phyloP scores from a whole-genome alignment of 1,140 invertebrate genomes.

The Macrotrachela quadricornifera region DNA sequence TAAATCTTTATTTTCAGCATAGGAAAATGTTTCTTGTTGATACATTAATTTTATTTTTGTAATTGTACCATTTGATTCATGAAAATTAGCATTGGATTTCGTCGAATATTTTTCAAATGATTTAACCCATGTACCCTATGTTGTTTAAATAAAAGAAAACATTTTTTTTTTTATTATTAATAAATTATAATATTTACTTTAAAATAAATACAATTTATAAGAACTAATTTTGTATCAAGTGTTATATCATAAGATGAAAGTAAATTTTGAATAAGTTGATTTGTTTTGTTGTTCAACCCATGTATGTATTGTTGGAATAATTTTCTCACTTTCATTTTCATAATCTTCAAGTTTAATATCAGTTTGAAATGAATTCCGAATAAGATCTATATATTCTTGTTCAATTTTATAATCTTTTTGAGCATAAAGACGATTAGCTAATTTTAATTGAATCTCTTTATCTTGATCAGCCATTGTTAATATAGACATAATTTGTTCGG shows the following conservation, averaged over 20 bases:
- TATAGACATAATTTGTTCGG: too few relatives aligned
- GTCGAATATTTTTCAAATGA: constrained; percentile 20
- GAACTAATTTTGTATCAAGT: constrained; percentile 39
- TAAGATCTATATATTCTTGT: constrained; percentile 5
- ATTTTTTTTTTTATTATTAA: constrained; percentile 35
- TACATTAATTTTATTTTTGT: constrained; percentile 49
- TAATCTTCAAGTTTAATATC: constrained; percentile 10
- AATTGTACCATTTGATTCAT: constrained; percentile 43
- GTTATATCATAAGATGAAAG: constrained; percentile 33
- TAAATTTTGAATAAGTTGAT: constrained; percentile 46
- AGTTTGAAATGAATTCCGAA: constrained; percentile 6
- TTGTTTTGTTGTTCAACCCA: constrained; percentile 51
- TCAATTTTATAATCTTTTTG: constrained; percentile 19
- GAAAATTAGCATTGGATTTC: constrained; percentile 43
- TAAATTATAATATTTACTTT: constrained; percentile 58
- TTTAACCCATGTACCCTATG: too few relatives aligned
- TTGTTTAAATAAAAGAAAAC: too few relatives aligned
- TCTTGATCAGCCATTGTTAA: too few relatives aligned
- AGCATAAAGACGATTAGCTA: constrained; percentile 53
- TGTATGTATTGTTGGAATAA: constrained; percentile 40
- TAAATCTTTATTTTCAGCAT: too few relatives aligned
- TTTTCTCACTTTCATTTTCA: constrained; percentile 32
- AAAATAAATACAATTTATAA: constrained; percentile 65
- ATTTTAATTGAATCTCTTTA: constrained; percentile 16
- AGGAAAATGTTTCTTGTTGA: too few relatives aligned